phyloP scores from a whole-genome alignment of 2,888 invertebrate species.

The Lymantria monacha region DNA sequence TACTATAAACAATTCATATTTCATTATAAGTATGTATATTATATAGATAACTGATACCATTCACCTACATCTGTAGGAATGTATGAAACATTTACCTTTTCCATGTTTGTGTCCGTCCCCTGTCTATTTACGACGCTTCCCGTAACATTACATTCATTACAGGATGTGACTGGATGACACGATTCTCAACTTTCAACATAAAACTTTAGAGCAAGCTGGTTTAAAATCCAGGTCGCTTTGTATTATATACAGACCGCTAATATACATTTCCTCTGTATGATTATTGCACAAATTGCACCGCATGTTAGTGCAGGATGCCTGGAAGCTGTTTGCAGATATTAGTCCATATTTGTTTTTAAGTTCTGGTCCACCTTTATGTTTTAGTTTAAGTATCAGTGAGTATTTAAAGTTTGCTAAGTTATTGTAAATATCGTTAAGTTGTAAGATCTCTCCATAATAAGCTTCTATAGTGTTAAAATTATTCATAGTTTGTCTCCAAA shows the following conservation, averaged over 20 bases:
- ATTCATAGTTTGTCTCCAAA: too few relatives aligned
- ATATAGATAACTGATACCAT: background rate
- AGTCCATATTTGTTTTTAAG: background rate
- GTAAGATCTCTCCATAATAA: too few relatives aligned
- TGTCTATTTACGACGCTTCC: conserved; percentile 45
- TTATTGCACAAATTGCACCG: conserved; percentile 28
- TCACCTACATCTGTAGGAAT: background rate
- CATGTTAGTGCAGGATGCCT: conserved; percentile 23
- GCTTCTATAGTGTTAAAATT: too few relatives aligned
- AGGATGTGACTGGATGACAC: conserved; percentile 39
- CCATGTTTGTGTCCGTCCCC: background rate
- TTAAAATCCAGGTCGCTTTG: conserved; percentile 51
- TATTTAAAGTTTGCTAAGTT: too few relatives aligned
- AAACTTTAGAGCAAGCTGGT: conserved; percentile 32
- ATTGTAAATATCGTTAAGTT: too few relatives aligned
- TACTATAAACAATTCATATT: too few relatives aligned
- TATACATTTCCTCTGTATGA: conserved; percentile 46
- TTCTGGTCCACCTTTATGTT: background rate
- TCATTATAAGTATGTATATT: background rate
- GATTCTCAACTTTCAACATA: conserved; percentile 58
- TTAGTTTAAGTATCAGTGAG: too few relatives aligned
- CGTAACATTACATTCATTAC: conserved; percentile 52
- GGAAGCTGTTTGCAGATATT: conserved; percentile 27
- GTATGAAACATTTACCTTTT: background rate
- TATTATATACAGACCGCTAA: conserved; percentile 46